phyloP scores from a whole-genome alignment of 2,113 vertebrate genomes.

The Cavia aperea region DNA sequence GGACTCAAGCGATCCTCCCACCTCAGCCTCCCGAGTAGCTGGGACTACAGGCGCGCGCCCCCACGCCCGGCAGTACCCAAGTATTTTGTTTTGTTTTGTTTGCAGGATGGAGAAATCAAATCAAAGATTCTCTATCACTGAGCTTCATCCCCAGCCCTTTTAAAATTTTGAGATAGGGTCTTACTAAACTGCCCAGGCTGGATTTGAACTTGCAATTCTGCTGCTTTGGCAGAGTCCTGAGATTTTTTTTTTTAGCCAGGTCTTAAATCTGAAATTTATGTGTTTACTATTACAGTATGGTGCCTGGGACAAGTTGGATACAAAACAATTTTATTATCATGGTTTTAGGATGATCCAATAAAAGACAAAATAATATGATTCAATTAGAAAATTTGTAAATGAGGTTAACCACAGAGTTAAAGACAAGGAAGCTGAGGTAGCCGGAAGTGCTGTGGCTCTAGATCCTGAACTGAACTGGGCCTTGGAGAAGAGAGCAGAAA shows the following conservation, averaged over 20 bases:
- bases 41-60: too few species aligned
- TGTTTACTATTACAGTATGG: background rate
- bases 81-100: background rate
- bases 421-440: background rate
- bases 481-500: background rate
- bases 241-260: background rate
- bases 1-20: too few species aligned
- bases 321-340: background rate
- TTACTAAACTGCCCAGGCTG: background rate
- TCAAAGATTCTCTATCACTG: background rate
- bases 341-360: background rate
- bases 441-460: background rate
- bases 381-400: conserved; percentile 22
- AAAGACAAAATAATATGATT: background rate
- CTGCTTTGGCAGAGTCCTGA: background rate
- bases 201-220: background rate
- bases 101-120: background rate
- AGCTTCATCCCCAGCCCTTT: background rate
- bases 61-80: too few species aligned
- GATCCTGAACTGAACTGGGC: background rate
- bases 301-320: background rate
- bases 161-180: background rate
- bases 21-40: too few species aligned
- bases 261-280: background rate
- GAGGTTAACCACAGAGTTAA: background rate